Percentiles rank a stretch among this genome's conserved stretches.
Conservation (phyloP, 37 sponge, comb jelly and placozoan species). For the Halichondria panicea region DNA sequence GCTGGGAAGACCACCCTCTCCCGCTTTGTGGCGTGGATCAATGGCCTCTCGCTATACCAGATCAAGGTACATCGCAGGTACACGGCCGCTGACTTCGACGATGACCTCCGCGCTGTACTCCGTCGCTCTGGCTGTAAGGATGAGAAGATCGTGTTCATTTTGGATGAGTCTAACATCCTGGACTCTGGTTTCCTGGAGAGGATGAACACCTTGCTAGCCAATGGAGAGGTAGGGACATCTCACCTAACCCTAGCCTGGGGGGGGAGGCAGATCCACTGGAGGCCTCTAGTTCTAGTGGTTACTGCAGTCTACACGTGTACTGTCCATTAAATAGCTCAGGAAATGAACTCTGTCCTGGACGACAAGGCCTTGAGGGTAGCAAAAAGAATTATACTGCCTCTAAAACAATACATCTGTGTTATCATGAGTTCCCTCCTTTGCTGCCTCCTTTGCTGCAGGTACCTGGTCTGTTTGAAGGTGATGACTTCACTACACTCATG, state of each 20-base stretch:
- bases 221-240: slow-evolving; percentile 93
- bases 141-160: slow-evolving; percentile 94
- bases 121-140: slow-evolving; percentile 87
- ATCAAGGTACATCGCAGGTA: slow-evolving; percentile 95
- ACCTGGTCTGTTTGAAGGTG: slow-evolving; percentile 97
- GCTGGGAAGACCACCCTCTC: slow-evolving; percentile 98
- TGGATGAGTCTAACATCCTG: slow-evolving; percentile 96
- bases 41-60: slow-evolving; percentile 91
- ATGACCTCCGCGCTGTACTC: slow-evolving; percentile 89
- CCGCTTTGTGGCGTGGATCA: slow-evolving; percentile 98
- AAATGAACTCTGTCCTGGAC: too few relatives aligned
- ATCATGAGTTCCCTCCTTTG: not conserved
- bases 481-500: slow-evolving; percentile 94
- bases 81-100: slow-evolving; percentile 93
- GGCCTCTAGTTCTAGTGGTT: too few relatives aligned
- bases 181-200: slow-evolving; percentile 95
- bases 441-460: slow-evolving; percentile 75
- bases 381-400: too few relatives aligned
- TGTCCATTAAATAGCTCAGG: too few relatives aligned
- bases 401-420: too few relatives aligned
- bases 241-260: too few relatives aligned
- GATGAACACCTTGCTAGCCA: slow-evolving; percentile 97
- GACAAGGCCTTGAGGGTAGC: too few relatives aligned
- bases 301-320: too few relatives aligned
- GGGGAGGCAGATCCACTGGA: too few relatives aligned